Evolutionary conservation across 2,797 vertebrate species (phyloP).

Genomic region (Kryptopterus vitreolus): DNA sequence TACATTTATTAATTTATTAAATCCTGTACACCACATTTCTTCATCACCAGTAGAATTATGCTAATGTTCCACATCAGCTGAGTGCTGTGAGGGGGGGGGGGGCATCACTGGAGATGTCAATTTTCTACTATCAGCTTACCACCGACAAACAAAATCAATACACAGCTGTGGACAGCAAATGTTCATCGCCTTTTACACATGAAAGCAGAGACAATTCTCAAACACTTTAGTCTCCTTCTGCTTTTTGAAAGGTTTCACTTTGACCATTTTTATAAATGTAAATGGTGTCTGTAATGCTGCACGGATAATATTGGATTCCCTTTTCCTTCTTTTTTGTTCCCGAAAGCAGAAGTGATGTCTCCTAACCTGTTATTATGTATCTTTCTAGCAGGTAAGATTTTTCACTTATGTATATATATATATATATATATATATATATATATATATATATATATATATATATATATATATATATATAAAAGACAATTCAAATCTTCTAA

Average conservation of each 20-base stretch:
- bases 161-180: constrained; percentile 51
- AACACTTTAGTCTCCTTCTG: constrained; percentile 36
- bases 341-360: constrained; percentile 59
- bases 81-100: constrained; percentile 28
- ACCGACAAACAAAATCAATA: constrained; percentile 71
- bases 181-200: constrained; percentile 57
- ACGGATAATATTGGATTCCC: constrained; percentile 10
- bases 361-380: constrained; percentile 60
- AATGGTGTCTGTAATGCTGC: background rate
- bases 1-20: no score
- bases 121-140: constrained; percentile 69
- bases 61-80: constrained; percentile 14
- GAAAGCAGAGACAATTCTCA: constrained; percentile 27
- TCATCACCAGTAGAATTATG: constrained; percentile 4
- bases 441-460: no score
- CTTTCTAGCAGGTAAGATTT: constrained; percentile 71
- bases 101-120: constrained; percentile 28
- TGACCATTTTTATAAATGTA: constrained; percentile 24
- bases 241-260: constrained; percentile 27
- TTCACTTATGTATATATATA: background rate
- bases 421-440: no score
- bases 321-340: background rate
- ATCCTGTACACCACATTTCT: background rate
- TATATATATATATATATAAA: no score
- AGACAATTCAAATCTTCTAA: no score